phyloP scores from a whole-genome alignment of 1,140 invertebrate genomes.

The Trichonephila inaurata region DNA sequence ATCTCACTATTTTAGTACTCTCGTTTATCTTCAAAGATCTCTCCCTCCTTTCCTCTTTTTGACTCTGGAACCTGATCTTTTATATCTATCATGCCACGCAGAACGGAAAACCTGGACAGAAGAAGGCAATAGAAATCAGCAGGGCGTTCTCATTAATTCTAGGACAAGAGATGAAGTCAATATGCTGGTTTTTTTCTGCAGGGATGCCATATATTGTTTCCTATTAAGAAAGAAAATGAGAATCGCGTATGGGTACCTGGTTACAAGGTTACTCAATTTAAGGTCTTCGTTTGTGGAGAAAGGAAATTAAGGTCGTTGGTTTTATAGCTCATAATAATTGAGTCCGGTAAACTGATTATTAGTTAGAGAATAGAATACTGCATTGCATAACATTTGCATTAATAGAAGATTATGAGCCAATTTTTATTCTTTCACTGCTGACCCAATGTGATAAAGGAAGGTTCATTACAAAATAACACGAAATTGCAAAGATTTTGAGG shows the following conservation, averaged over 20 bases:
- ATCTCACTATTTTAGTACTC: neutral
- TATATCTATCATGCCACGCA: neutral
- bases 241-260: neutral
- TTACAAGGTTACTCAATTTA: neutral
- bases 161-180: neutral
- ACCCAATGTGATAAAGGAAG: too few species aligned
- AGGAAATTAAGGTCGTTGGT: neutral
- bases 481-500: too few species aligned
- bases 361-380: neutral
- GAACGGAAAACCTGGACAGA: slow-evolving; percentile 4
- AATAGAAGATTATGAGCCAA: too few species aligned
- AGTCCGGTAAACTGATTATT: neutral
- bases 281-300: neutral
- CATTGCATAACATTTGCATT: too few species aligned
- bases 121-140: slow-evolving; percentile 61
- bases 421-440: too few species aligned
- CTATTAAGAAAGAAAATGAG: neutral
- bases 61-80: slow-evolving; percentile 9
- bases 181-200: neutral
- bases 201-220: neutral
- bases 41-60: too few species aligned
- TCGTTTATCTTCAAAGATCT: neutral
- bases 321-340: neutral
- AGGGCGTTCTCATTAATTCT: slow-evolving; percentile 47
- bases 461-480: too few species aligned